phyloP scores from a whole-genome alignment of 2,797 vertebrate species.

The Mycteria americana region DNA sequence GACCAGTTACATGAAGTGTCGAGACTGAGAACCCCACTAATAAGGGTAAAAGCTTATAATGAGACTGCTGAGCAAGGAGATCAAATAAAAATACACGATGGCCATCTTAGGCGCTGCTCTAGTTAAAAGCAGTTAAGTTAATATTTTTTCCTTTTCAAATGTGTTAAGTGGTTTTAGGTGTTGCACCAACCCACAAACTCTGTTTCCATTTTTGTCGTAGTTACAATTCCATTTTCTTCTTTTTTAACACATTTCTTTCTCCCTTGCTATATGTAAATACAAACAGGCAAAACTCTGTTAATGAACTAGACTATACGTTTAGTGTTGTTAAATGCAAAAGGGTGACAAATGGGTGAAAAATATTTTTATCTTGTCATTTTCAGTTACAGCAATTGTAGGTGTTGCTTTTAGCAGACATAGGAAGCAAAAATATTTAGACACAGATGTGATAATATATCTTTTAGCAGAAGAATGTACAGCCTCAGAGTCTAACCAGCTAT shows the following conservation, averaged over 20 bases:
- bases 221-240: background rate
- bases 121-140: background rate
- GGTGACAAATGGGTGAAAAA: background rate
- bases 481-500: background rate
- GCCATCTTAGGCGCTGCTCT: background rate
- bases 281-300: background rate
- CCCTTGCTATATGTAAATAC: background rate
- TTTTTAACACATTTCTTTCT: conserved; percentile 1
- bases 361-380: conserved; percentile 4
- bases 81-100: background rate
- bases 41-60: background rate
- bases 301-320: background rate
- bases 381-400: background rate
- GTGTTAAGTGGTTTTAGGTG: background rate
- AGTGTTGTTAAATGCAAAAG: background rate
- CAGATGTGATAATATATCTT: background rate
- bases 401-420: conserved; percentile 21
- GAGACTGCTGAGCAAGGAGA: background rate
- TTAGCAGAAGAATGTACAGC: background rate
- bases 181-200: background rate
- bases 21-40: background rate
- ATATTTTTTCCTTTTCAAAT: background rate
- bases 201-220: background rate
- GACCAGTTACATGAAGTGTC: background rate
- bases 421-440: conserved; percentile 50